Evolutionary conservation across 2,797 vertebrate species (phyloP).

Genomic region (Dipus sagitta): DNA sequence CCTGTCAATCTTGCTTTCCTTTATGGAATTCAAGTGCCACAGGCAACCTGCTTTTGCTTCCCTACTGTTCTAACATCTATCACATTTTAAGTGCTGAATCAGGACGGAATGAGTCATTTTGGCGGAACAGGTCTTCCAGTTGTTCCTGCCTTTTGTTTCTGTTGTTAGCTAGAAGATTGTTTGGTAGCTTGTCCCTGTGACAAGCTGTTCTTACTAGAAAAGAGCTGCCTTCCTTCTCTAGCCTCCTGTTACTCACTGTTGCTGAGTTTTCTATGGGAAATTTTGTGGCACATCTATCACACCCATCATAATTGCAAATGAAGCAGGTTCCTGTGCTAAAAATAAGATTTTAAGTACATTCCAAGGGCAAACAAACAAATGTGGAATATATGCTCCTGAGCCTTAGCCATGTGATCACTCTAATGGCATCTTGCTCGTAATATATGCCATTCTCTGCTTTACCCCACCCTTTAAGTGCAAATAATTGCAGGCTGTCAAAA

Average conservation of each 20-base stretch:
- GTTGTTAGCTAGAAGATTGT: not conserved
- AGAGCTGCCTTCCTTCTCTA: not conserved
- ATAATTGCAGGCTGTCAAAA: conserved; percentile 74
- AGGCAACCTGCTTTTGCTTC: not conserved
- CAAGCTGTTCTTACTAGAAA: not conserved
- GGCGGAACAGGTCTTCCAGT: not conserved
- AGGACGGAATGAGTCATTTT: not conserved
- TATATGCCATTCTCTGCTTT: conserved; percentile 28
- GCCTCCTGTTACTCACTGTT: not conserved
- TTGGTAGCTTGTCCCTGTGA: not conserved
- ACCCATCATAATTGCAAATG: conserved; percentile 7
- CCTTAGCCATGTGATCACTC: not conserved
- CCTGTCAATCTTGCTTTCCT: not conserved
- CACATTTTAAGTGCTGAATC: not conserved
- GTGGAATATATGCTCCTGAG: not conserved
- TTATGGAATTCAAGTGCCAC: not conserved
- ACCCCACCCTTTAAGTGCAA: conserved; percentile 52
- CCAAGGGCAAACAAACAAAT: conserved; percentile 61
- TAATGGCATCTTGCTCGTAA: conserved; percentile 40
- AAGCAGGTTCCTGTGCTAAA: conserved; percentile 17
- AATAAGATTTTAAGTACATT: conserved; percentile 46
- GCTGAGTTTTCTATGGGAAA: not conserved
- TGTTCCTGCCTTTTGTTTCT: not conserved
- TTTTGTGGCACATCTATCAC: not conserved
- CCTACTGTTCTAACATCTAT: not conserved